Conservation (phyloP, 2,113 vertebrate genomes). For the Orientallactaga bullata region DNA sequence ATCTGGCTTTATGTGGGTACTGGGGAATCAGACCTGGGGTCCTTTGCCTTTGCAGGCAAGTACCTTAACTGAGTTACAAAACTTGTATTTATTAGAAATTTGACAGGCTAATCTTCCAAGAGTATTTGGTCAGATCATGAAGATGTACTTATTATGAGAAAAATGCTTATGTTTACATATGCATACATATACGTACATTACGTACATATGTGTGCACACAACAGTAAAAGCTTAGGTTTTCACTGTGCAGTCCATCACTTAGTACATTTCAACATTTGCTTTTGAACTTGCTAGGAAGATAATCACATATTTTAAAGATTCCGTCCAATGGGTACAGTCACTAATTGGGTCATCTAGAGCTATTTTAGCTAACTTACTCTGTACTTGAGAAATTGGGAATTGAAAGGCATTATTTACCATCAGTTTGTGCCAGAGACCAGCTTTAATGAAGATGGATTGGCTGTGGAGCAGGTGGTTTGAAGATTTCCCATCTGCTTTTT, state of each 20-base stretch:
- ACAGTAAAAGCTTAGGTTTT: not conserved
- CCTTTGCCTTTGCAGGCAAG: too few species aligned
- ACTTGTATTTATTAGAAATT: not conserved
- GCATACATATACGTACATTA: not conserved
- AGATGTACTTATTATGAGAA: not conserved
- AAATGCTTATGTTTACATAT: not conserved
- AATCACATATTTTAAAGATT: not conserved
- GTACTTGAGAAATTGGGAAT: not conserved
- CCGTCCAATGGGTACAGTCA: not conserved
- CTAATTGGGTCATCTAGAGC: not conserved
- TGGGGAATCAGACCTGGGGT: too few species aligned
- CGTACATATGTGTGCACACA: not conserved
- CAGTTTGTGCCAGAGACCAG: not conserved
- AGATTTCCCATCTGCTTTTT: conserved; percentile 13
- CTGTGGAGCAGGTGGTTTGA: not conserved
- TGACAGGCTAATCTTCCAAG: not conserved
- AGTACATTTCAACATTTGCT: not conserved
- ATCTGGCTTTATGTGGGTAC: too few species aligned
- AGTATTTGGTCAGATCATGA: not conserved
- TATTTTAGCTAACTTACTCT: not conserved
- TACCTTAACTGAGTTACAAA: not conserved
- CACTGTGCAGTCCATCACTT: not conserved
- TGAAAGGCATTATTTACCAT: not conserved
- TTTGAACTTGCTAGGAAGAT: conserved; percentile 12
- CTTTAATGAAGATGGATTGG: not conserved